phyloP scores from a whole-genome alignment of 2,888 invertebrate species.

The Caenorhabditis sinica region DNA sequence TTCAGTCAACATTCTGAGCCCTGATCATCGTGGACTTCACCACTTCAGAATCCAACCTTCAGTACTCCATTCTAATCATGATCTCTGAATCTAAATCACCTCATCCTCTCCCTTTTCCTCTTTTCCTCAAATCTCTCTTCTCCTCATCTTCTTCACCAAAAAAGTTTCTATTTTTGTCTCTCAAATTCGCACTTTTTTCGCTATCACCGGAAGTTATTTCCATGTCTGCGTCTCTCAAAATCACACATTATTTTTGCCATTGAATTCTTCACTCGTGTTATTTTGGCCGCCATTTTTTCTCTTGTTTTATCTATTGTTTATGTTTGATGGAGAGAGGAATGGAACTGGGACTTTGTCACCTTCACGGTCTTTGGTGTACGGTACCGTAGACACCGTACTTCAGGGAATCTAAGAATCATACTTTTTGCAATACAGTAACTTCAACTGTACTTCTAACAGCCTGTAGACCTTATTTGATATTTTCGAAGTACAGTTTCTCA shows the following conservation, averaged over 20 bases:
- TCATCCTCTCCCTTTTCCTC: neutral
- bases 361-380: too few relatives aligned
- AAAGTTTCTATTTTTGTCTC: conserved; percentile 28
- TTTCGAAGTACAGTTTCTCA: too few relatives aligned
- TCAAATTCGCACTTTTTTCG: conserved; percentile 2
- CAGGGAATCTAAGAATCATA: too few relatives aligned
- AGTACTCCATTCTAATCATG: neutral
- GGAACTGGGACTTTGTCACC: neutral
- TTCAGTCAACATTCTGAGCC: too few relatives aligned
- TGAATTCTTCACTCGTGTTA: too few relatives aligned
- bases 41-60: too few relatives aligned
- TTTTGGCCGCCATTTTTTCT: too few relatives aligned
- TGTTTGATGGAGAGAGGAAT: neutral
- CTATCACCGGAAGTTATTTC: conserved; percentile 27
- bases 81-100: neutral
- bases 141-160: neutral
- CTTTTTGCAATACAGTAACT: too few relatives aligned
- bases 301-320: conserved; percentile 3
- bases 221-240: neutral
- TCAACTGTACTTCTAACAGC: too few relatives aligned
- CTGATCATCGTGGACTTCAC: too few relatives aligned
- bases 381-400: too few relatives aligned
- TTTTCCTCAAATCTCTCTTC: neutral
- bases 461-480: too few relatives aligned
- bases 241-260: neutral